A percentile compares a stretch with the other conserved stretches of the same genome.
phyloP scores from a whole-genome alignment of 1,140 invertebrate genomes.

The Bombus waltoni region DNA sequence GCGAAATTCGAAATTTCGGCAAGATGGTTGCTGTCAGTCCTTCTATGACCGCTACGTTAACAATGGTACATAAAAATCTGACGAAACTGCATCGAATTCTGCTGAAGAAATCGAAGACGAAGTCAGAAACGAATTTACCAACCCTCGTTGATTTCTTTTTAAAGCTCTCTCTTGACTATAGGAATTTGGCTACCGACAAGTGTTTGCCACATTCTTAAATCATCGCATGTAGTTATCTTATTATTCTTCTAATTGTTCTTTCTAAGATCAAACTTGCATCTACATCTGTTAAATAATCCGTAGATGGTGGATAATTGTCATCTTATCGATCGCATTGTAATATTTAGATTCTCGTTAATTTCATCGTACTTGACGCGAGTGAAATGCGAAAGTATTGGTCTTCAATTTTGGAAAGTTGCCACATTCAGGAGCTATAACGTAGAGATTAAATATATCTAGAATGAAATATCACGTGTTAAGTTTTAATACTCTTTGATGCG shows the following conservation, averaged over 20 bases:
- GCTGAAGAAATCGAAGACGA: not conserved
- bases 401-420: not conserved
- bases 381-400: not conserved
- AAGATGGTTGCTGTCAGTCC: constrained; percentile 29
- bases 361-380: not conserved
- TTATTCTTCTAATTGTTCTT: not conserved
- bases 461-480: not conserved
- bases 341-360: not conserved
- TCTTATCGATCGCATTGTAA: not conserved
- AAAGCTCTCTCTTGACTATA: constrained; percentile 26
- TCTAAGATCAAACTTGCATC: too few species aligned
- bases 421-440: not conserved
- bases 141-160: not conserved
- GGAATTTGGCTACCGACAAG: not conserved
- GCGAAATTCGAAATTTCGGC: constrained; percentile 25
- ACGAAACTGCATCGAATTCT: constrained; percentile 26
- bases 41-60: constrained; percentile 29
- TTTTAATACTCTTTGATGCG: not conserved
- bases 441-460: too few species aligned
- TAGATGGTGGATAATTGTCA: too few species aligned
- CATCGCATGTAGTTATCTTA: too few species aligned
- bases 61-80: constrained; percentile 14
- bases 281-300: too few species aligned
- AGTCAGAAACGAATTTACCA: constrained; percentile 37
- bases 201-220: constrained; percentile 1